Conservation (phyloP, 2,888 invertebrate species). For the Pycnomerus fuliginosus region DNA sequence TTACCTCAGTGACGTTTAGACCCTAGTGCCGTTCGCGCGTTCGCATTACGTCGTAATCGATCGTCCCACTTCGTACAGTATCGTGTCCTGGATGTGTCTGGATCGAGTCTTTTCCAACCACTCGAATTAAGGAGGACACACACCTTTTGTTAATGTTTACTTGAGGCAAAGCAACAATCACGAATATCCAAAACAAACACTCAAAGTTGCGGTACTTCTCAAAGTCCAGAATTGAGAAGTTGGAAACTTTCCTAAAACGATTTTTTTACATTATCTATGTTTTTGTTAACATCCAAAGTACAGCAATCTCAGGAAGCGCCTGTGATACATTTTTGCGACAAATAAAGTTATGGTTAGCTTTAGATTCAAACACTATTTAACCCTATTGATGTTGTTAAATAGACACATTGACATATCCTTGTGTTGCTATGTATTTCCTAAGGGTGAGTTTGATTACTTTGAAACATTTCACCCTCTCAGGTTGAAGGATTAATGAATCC, state of each 20-base stretch:
- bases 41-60: conserved; percentile 44
- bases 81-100: conserved; percentile 42
- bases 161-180: no score
- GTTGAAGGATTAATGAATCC: no score
- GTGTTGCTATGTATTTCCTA: conserved; percentile 57
- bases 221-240: no score
- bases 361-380: no score
- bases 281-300: no score
- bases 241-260: no score
- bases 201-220: no score
- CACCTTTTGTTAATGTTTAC: no score
- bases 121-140: conserved; percentile 28
- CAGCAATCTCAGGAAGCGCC: conserved; percentile 10
- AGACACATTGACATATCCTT: conserved; percentile 21
- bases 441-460: conserved; percentile 37
- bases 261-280: no score
- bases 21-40: conserved; percentile 48
- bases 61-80: conserved; percentile 44
- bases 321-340: conserved; percentile 11
- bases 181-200: no score
- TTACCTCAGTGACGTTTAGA: conserved; percentile 50
- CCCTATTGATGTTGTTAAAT: conserved; percentile 19
- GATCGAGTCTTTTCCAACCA: conserved; percentile 36
- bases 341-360: no score
- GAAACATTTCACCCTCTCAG: not conserved